Conservation (phyloP, 2,797 vertebrate species). For the Champsocephalus esox region DNA sequence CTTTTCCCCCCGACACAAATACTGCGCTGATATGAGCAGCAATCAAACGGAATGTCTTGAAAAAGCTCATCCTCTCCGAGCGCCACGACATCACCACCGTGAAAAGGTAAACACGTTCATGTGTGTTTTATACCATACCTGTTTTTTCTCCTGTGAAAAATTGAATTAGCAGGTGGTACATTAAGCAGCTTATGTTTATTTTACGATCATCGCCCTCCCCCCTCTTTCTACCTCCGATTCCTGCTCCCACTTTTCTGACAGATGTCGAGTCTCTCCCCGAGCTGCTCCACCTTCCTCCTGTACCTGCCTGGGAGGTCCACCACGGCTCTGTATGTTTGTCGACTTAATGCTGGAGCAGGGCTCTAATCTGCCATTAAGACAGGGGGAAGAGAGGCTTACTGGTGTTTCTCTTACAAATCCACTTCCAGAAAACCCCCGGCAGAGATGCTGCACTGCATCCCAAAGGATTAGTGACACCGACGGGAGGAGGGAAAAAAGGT, state of each 20-base stretch:
- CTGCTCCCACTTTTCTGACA: slow-evolving; percentile 40
- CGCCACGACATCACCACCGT: slow-evolving; percentile 30
- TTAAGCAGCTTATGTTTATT: slow-evolving; percentile 76
- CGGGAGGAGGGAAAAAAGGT: slow-evolving; percentile 32
- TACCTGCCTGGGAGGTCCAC: slow-evolving; percentile 68
- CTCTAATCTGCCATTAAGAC: slow-evolving; percentile 86
- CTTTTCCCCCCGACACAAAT: slow-evolving; percentile 16
- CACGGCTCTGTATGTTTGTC: slow-evolving; percentile 70
- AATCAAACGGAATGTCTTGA: slow-evolving; percentile 43
- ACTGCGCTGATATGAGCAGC: not conserved
- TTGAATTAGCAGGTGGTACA: slow-evolving; percentile 72
- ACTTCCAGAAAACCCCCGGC: slow-evolving; percentile 75
- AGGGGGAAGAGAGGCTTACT: slow-evolving; percentile 78
- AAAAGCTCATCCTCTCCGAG: slow-evolving; percentile 62
- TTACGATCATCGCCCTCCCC: slow-evolving; percentile 56
- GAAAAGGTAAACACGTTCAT: slow-evolving; percentile 44
- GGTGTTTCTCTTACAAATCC: slow-evolving; percentile 86
- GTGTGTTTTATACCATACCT: slow-evolving; percentile 56
- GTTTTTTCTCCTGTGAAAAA: slow-evolving; percentile 62
- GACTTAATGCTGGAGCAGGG: slow-evolving; percentile 71
- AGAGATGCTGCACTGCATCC: slow-evolving; percentile 72
- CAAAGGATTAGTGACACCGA: slow-evolving; percentile 69
- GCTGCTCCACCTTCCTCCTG: slow-evolving; percentile 72
- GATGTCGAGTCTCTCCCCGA: slow-evolving; percentile 51
- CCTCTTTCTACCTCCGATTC: slow-evolving; percentile 27